Evolutionary conservation across 2,113 vertebrate genomes (phyloP), one percentile per base, ranked within the genome.

Genomic region (Mesoclemmys tuberculata): DNA sequence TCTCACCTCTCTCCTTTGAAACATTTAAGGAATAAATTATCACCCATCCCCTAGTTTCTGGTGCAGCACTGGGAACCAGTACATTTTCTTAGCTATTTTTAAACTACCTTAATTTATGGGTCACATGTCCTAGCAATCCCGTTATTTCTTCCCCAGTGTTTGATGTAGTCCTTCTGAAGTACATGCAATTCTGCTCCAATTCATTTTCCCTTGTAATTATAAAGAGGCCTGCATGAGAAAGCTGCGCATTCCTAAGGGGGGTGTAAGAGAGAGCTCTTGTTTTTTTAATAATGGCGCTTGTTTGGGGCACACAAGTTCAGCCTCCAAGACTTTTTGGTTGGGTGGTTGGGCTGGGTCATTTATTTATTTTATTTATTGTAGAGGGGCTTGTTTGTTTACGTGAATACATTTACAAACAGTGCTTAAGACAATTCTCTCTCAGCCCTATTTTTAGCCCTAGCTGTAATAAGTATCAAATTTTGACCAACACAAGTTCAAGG

Each of bases 41-140:
- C 95, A 92, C 92, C 78, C 78, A 91, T 84, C 82, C 90, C 92
- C 56, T 49, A 29, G 79, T 80, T 87, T 97, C 89, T 90, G n/a
- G n/a, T n/a, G 78, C 93, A 94, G 82, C 74, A 92, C 93, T 95
- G 90, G 87, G 93, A 97, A 97, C 96, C 90, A 94, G 90, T 82
- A 68, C 71, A 85, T 95, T 94, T 95, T 94, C 64, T 93, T 87
- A 95, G 10, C 74, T 80, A 18, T 78, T 92, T 94, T 89, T 64
- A 56, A 94, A 89, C 44, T 86, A 4, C n/a, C 80, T 86, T 71
- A 44, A 4, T 6, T 88, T 82, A 80, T 38, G 56, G 49, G 93
- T 94, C 94, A 89, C 41, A 75, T 94, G 92, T 96, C 54, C 46
- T 92, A 94, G 92, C 64, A 74, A 94, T 46, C 41, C 27, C 89